phyloP scores from a whole-genome alignment of 1,140 invertebrate genomes.

The Nasonia giraulti region DNA sequence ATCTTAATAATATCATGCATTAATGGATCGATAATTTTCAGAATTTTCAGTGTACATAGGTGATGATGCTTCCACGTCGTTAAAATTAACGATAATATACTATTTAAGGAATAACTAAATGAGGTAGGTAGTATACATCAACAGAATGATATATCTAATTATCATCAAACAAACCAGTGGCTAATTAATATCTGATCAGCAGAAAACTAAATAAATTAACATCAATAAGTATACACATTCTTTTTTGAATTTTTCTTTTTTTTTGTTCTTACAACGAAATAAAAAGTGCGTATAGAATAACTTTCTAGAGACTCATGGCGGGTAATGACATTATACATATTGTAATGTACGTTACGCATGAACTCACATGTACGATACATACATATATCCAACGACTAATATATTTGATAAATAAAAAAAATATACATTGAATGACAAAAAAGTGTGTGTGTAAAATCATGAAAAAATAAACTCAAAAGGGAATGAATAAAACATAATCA shows the following conservation, averaged over 20 bases:
- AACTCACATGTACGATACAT: not conserved
- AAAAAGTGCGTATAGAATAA: slow-evolving; percentile 38
- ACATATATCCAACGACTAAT: slow-evolving; percentile 38
- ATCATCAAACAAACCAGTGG: slow-evolving; percentile 21
- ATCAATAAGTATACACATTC: slow-evolving; percentile 21
- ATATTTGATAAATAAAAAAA: not conserved
- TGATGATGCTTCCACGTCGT: slow-evolving; percentile 21
- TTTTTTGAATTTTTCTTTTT: not conserved
- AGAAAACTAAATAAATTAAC: slow-evolving; percentile 34
- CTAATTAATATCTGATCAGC: slow-evolving; percentile 19
- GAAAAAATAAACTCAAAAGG: not conserved
- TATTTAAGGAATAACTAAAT: slow-evolving; percentile 13
- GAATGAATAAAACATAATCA: slow-evolving; percentile 28
- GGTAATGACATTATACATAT: not conserved
- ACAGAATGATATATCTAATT: slow-evolving; percentile 25
- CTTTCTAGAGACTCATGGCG: not conserved
- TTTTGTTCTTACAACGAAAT: not conserved
- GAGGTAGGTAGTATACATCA: not conserved
- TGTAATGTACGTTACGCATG: slow-evolving; percentile 18
- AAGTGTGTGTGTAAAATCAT: not conserved
- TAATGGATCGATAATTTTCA: not conserved
- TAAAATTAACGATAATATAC: slow-evolving; percentile 8
- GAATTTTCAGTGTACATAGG: not conserved
- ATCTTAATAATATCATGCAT: slow-evolving; percentile 16
- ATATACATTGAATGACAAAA: not conserved